Percentiles rank a stretch among this genome's conserved stretches.
phyloP scores from a whole-genome alignment of 2,113 vertebrate species.

The Microcebus jonahi region DNA sequence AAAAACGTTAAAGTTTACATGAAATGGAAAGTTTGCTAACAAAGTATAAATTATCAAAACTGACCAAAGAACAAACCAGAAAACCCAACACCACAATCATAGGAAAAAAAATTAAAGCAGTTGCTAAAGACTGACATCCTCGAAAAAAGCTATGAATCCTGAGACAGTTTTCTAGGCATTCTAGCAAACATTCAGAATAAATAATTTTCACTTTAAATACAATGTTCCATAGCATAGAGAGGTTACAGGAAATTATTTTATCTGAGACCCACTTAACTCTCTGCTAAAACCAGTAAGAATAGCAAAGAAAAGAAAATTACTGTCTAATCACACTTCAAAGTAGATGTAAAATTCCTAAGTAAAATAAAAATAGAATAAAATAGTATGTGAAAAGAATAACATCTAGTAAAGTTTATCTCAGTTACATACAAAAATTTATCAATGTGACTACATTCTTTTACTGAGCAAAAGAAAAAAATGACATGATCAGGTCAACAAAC shows the following conservation, averaged over 20 bases:
- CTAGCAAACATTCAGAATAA: neutral
- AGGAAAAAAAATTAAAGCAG: neutral
- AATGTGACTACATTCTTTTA: neutral
- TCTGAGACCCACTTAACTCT: neutral
- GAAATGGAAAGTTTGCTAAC: neutral
- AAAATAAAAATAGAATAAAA: constrained; percentile 25
- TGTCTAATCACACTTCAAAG: neutral
- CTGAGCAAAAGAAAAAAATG: neutral
- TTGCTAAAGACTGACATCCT: neutral
- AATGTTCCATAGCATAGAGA: neutral
- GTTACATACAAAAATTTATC: neutral
- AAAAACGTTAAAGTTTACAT: neutral
- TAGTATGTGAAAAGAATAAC: neutral
- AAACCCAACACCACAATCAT: neutral
- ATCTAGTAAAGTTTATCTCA: neutral
- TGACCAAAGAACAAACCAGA: neutral
- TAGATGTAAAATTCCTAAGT: neutral
- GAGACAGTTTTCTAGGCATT: neutral
- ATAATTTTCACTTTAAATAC: neutral
- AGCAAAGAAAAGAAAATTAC: neutral
- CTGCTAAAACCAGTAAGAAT: neutral
- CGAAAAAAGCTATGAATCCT: neutral
- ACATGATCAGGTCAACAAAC: neutral
- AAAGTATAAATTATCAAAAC: constrained; percentile 24
- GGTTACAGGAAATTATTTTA: neutral